phyloP scores from a whole-genome alignment of 2,113 vertebrate genomes.

The Brienomyrus brachyistius region DNA sequence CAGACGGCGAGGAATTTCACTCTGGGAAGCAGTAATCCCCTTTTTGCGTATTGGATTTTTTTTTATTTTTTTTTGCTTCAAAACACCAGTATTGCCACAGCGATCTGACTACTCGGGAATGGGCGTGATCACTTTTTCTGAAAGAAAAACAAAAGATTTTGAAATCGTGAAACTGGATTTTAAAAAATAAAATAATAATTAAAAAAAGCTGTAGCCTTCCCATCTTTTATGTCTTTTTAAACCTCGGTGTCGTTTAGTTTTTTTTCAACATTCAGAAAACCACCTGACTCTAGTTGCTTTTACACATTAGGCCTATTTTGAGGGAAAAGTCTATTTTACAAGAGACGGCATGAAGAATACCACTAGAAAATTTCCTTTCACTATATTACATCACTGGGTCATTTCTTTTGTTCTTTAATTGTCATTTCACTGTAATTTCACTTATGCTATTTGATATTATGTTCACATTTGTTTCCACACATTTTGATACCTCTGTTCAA shows the following conservation, averaged over 20 bases:
- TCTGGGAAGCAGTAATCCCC: background rate
- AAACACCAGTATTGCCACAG: slow-evolving; percentile 5
- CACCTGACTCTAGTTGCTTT: background rate
- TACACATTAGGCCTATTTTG: background rate
- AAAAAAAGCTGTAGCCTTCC: background rate
- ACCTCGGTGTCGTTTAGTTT: background rate
- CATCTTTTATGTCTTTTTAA: background rate
- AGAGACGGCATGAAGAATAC: background rate
- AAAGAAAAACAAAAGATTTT: slow-evolving; percentile 7
- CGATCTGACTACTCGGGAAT: background rate
- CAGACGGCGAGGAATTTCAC: slow-evolving; percentile 22
- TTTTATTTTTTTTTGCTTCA: slow-evolving; percentile 1
- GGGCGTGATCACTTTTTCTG: background rate
- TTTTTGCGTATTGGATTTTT: slow-evolving; percentile 17
- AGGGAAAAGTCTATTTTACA: background rate
- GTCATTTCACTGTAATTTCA: background rate
- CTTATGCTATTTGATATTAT: background rate
- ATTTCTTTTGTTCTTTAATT: background rate
- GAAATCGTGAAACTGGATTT: background rate
- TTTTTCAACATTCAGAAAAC: background rate
- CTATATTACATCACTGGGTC: background rate
- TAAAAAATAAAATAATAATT: no score
- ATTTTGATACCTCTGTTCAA: background rate
- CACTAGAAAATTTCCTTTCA: background rate
- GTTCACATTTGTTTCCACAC: background rate